Percentiles rank a stretch among this genome's conserved stretches.
Conservation (phyloP, 2,113 vertebrate species). For the Hippocampus zosterae region DNA sequence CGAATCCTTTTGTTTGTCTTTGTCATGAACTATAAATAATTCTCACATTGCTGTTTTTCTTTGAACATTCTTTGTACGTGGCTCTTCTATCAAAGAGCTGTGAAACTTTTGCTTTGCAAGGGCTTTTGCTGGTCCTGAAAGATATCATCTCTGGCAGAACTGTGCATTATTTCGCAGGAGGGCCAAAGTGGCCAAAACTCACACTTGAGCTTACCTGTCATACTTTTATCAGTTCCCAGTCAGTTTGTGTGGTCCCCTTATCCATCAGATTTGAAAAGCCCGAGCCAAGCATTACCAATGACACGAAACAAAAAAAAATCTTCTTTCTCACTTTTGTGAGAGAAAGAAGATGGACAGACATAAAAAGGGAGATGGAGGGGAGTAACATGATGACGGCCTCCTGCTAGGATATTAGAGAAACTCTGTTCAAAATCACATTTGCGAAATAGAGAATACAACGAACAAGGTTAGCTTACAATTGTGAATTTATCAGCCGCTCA, state of each 20-base stretch:
- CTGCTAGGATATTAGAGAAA: slow-evolving; percentile 4
- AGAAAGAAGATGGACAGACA: slow-evolving; percentile 19
- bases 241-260: slow-evolving; percentile 53
- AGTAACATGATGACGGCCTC: background rate
- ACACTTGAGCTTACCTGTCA: no score
- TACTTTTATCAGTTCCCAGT: slow-evolving; percentile 52
- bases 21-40: no score
- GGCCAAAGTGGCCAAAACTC: no score
- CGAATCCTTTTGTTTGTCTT: no score
- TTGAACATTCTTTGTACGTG: slow-evolving; percentile 22
- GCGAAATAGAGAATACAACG: background rate
- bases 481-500: background rate
- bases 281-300: slow-evolving; percentile 43
- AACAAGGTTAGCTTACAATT: background rate
- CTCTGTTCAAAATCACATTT: slow-evolving; percentile 20
- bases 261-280: slow-evolving; percentile 53
- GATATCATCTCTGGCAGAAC: slow-evolving; percentile 22
- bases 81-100: slow-evolving; percentile 21
- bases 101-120: slow-evolving; percentile 22
- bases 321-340: slow-evolving; percentile 16
- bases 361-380: slow-evolving; percentile 11
- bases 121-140: slow-evolving; percentile 56
- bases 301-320: slow-evolving; percentile 50
- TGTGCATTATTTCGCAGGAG: no score
- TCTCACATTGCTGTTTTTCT: background rate